These are phyloP conservation scores for Macaria liturata DNA, from an alignment of 2,888 invertebrate genomes.

Conservation along the genomic window DNA sequence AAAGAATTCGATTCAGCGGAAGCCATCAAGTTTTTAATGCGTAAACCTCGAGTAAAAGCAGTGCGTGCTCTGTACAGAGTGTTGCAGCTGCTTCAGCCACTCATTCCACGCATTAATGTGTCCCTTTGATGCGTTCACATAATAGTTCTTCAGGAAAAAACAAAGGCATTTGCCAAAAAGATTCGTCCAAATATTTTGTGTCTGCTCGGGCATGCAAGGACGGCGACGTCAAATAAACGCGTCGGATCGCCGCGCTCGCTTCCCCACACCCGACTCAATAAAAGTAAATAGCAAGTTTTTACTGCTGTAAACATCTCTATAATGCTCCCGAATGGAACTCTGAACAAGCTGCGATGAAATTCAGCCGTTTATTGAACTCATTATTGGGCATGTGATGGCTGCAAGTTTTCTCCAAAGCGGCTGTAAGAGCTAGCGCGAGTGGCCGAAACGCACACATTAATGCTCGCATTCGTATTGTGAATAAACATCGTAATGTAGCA, in stretches of 20 bases:
- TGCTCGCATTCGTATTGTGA: conserved; percentile 82
- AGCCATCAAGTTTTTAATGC: conserved; percentile 16
- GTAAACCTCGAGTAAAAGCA: conserved; percentile 11
- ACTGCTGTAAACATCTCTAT: conserved; percentile 30
- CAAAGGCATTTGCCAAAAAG: conserved; percentile 53
- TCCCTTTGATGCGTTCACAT: conserved; percentile 47
- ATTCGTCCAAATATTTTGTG: conserved; percentile 46
- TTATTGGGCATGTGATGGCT: conserved; percentile 29
- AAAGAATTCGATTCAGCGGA: conserved; percentile 16
- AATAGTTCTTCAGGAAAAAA: conserved; percentile 46
- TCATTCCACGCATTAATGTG: conserved; percentile 36
- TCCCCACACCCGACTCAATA: conserved; percentile 29
- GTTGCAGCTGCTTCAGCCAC: conserved; percentile 38
- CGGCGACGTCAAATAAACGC: conserved; percentile 45
- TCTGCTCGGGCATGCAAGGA: conserved; percentile 48
- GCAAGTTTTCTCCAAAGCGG: conserved; percentile 44
- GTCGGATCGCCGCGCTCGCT: conserved; percentile 30
- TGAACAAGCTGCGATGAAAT: conserved; percentile 15
- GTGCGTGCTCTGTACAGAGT: conserved; percentile 16
- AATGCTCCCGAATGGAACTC: conserved; percentile 20
- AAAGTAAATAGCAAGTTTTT: conserved; percentile 24
- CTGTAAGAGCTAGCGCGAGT: conserved; percentile 55
- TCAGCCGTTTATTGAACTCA: conserved; percentile 23
- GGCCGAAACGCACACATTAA: conserved; percentile 77
- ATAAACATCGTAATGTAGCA: conserved; percentile 84